Base-by-base conservation (phyloP, 1,140 invertebrate genomes). In the Ostrea edulis region DNA sequence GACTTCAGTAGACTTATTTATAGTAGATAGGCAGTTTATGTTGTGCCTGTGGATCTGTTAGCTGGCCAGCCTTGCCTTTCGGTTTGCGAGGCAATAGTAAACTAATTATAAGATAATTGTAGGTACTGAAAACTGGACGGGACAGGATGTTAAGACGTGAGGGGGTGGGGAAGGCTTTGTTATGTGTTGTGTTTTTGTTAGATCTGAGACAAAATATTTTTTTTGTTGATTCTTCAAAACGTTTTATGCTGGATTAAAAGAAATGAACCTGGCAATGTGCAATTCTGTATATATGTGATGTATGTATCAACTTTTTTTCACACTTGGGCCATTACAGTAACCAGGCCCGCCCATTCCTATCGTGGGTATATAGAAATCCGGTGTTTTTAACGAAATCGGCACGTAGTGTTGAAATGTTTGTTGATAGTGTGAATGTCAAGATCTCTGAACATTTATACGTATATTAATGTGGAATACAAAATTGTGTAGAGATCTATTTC, bases 181-280 rank as follows among this genome's bases (percentile, higher is more conserved):
- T 77, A 29, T 77, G 29, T 77, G 68, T 77, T 77, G 68, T 77
- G 68, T 77, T 77, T 35, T 77, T 35, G 68, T 77, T 77, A 77
- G 68, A 77, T 77, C 68, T 77, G 68, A 77, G 29, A 77, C 55
- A 77, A 62, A 77, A 77, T 77, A 20, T 62, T 62, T 44, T 62
- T 55, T 62, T 62, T 77, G 68, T 77, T 77, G 25, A 77, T 35
- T 77, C 25, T 71, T 77, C 25, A 35, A 77, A 25, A 77, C 29
- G 17, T 11, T 77, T 77, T 77, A 29, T 77, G 55, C n/a, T 62
- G 55, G n/a, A 62, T n/a, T 62, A 58, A 12, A 58, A 20, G 14
- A 12, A 58, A 2, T 5, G 20, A 29, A 77, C 29, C 25, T 77
- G 68, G 68, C 68, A 29, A 77, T 77, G 68, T 77, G 68, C 68